phyloP scores from a whole-genome alignment of 2,797 vertebrate species.

The Rhincodon typus region DNA sequence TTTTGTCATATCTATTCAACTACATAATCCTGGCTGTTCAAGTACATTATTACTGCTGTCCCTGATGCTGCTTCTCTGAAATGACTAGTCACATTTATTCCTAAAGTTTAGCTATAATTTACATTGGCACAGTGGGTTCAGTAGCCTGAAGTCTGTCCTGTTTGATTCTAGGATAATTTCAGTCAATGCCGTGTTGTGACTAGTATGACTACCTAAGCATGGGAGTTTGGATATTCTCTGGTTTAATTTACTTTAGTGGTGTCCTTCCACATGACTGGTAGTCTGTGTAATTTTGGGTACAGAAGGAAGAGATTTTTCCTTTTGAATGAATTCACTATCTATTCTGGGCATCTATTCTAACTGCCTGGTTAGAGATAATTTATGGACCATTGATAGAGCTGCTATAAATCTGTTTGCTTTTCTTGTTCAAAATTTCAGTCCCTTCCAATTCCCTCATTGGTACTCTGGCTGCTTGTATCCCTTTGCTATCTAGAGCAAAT shows the following conservation, averaged over 20 bases:
- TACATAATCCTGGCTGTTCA: neutral
- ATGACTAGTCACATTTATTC: neutral
- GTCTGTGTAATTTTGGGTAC: neutral
- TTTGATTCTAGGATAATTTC: neutral
- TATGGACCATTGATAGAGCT: neutral
- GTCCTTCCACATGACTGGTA: neutral
- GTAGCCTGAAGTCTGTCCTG: neutral
- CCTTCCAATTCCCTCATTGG: neutral
- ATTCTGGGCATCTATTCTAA: neutral
- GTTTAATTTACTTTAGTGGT: neutral
- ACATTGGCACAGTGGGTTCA: neutral
- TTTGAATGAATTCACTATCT: neutral
- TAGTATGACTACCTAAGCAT: neutral
- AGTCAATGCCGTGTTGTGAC: neutral
- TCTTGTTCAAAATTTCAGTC: too few species aligned
- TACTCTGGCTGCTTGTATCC: neutral
- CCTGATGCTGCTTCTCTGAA: neutral
- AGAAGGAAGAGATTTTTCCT: neutral
- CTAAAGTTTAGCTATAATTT: neutral
- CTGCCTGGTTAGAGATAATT: neutral
- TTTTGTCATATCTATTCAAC: neutral
- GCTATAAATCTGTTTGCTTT: neutral
- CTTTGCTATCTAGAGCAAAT: neutral
- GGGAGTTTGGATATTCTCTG: neutral
- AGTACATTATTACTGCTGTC: neutral